These are phyloP conservation scores for Pogonocichla stellata DNA, from an alignment of 2,113 vertebrate species.

Conservation along the genomic window DNA sequence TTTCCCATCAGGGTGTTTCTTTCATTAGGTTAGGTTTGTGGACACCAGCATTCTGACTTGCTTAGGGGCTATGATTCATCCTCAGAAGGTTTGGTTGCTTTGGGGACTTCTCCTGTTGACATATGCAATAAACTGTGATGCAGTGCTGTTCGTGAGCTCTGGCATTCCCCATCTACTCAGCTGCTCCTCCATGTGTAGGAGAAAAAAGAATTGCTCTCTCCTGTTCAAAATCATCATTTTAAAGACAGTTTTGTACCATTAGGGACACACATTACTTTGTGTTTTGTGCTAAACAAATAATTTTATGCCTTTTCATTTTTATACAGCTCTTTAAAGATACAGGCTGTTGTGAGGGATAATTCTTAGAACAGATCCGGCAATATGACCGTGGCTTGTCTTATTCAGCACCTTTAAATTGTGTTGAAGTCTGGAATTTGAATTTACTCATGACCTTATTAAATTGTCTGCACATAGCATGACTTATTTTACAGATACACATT, in stretches of 20 bases:
- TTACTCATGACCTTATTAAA: not conserved
- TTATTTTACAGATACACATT: not conserved
- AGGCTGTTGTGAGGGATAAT: not conserved
- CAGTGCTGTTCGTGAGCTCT: not conserved
- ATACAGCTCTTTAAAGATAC: not conserved
- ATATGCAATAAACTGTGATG: conserved; percentile 10
- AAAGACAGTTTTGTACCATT: not conserved
- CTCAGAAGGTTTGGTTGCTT: conserved; percentile 59
- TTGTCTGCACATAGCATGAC: not conserved
- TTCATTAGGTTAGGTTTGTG: conserved; percentile 56
- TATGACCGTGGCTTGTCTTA: not conserved
- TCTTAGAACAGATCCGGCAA: not conserved
- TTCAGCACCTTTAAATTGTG: not conserved
- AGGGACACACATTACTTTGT: not conserved
- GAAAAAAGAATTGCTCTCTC: not conserved
- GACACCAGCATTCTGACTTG: conserved; percentile 44
- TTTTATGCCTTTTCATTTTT: not conserved
- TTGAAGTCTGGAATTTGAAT: not conserved
- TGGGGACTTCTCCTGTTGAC: conserved; percentile 61
- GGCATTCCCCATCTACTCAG: conserved; percentile 14
- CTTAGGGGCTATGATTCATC: conserved; percentile 69
- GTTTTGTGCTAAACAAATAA: not conserved
- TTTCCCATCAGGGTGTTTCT: conserved; percentile 60
- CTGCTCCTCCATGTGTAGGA: not conserved
- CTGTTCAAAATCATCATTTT: not conserved